phyloP scores from a whole-genome alignment of 2,888 invertebrate genomes.

The Clusia tigrina region DNA sequence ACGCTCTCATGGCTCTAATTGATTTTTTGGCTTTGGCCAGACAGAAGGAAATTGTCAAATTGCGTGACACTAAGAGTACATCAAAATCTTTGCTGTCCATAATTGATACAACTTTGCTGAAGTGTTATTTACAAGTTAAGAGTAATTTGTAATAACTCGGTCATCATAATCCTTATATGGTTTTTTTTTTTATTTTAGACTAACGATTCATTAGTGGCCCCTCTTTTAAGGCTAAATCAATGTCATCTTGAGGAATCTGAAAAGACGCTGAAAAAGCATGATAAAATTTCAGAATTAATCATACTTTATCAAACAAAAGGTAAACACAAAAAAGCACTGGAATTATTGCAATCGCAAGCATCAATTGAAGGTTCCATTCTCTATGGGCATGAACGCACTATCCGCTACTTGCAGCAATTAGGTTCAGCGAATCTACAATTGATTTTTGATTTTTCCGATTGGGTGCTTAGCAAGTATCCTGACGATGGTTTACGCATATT shows the following conservation, averaged over 20 bases:
- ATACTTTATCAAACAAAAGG: constrained; percentile 95
- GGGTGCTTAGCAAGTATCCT: constrained; percentile 87
- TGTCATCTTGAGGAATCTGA: constrained; percentile 96
- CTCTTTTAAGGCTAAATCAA: constrained; percentile 87
- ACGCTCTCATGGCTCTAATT: constrained; percentile 86
- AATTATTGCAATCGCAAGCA: constrained; percentile 81
- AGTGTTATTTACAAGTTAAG: constrained; percentile 92
- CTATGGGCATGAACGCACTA: constrained; percentile 82
- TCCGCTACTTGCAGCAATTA: constrained; percentile 90
- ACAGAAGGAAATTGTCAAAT: constrained; percentile 62
- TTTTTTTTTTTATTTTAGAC: constrained; percentile 69
- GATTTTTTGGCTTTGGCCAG: constrained; percentile 86
- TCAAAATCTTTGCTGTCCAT: constrained; percentile 76
- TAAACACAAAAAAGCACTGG: constrained; percentile 90
- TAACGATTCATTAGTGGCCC: constrained; percentile 93
- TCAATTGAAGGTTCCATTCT: constrained; percentile 71
- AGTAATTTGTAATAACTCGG: not conserved
- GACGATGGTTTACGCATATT: constrained; percentile 90
- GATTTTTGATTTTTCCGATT: constrained; percentile 92
- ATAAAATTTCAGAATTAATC: constrained; percentile 91
- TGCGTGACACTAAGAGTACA: constrained; percentile 56
- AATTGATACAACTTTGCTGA: constrained; percentile 95
- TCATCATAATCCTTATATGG: not conserved
- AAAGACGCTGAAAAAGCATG: constrained; percentile 82
- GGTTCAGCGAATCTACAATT: constrained; percentile 83